These are phyloP conservation scores for Pardosa pseudoannulata DNA, from an alignment of 2,888 invertebrate species.

Conservation along the genomic window DNA sequence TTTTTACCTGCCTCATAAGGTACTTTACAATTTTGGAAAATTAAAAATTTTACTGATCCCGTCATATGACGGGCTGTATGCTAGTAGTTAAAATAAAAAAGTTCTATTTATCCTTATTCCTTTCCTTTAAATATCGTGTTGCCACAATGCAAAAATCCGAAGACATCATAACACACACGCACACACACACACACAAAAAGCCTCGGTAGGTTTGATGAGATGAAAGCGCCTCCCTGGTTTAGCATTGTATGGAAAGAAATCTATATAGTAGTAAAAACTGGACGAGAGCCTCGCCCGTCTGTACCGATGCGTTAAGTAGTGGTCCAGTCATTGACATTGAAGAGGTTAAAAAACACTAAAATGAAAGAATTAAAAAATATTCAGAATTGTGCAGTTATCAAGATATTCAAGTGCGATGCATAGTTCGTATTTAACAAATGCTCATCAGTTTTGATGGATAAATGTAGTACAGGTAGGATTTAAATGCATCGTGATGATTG, in stretches of 20 bases:
- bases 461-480: conserved; percentile 66
- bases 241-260: conserved; percentile 41
- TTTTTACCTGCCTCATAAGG: no score
- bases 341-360: conserved; percentile 41
- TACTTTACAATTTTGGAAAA: no score
- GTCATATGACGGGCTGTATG: no score
- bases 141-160: no score
- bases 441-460: conserved; percentile 68
- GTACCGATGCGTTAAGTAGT: conserved; percentile 63
- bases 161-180: no score
- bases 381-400: neutral
- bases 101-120: no score
- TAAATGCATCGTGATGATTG: neutral
- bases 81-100: no score
- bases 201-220: neutral
- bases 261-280: conserved; percentile 51
- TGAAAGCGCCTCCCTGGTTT: conserved; percentile 42
- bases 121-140: no score
- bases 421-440: conserved; percentile 55
- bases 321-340: conserved; percentile 66
- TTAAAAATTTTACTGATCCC: no score
- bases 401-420: conserved; percentile 34
- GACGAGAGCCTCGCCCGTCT: conserved; percentile 71
- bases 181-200: neutral
- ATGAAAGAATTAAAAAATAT: conserved; percentile 16